A percentile compares a stretch with the other conserved stretches of the same genome.
These are phyloP conservation scores for Lasioglossum morio DNA, from an alignment of 2,888 invertebrate species.

Conservation along the genomic window DNA sequence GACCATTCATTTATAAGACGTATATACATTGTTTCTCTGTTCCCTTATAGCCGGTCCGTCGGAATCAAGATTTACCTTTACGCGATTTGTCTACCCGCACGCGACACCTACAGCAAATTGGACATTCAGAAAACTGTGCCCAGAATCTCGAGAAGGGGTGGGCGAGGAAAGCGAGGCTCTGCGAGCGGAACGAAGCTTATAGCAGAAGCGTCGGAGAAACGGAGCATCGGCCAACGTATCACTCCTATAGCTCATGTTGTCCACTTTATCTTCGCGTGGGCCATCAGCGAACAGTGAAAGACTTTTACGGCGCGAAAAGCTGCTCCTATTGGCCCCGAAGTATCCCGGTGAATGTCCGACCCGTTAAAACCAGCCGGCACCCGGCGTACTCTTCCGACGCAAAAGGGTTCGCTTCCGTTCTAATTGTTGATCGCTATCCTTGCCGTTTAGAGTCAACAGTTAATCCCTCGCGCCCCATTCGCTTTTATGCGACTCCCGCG, in stretches of 20 bases:
- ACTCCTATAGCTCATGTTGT: constrained; percentile 1
- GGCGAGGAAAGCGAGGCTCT: background rate
- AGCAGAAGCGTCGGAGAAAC: background rate
- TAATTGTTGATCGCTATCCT: constrained; percentile 20
- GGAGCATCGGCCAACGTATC: background rate
- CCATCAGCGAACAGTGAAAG: constrained; percentile 12
- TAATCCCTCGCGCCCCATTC: constrained; percentile 3
- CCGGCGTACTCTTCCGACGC: background rate
- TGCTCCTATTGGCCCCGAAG: background rate
- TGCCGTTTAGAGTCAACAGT: constrained; percentile 10
- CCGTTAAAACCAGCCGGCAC: background rate
- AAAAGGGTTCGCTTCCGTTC: constrained; percentile 9
- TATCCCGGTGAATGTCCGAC: background rate
- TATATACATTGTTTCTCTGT: background rate
- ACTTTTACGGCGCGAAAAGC: constrained; percentile 21
- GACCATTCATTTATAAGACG: constrained; percentile 14
- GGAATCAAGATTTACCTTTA: constrained; percentile 7
- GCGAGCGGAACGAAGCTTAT: background rate
- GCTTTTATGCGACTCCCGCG: background rate
- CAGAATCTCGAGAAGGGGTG: background rate
- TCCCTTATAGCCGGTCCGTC: background rate
- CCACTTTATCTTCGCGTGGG: background rate
- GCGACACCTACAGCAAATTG: constrained; percentile 12
- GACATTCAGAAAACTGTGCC: constrained; percentile 8
- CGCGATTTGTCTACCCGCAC: constrained; percentile 15